Conservation (phyloP, 2,888 invertebrate species). For the Gymnosoma rotundatum region DNA sequence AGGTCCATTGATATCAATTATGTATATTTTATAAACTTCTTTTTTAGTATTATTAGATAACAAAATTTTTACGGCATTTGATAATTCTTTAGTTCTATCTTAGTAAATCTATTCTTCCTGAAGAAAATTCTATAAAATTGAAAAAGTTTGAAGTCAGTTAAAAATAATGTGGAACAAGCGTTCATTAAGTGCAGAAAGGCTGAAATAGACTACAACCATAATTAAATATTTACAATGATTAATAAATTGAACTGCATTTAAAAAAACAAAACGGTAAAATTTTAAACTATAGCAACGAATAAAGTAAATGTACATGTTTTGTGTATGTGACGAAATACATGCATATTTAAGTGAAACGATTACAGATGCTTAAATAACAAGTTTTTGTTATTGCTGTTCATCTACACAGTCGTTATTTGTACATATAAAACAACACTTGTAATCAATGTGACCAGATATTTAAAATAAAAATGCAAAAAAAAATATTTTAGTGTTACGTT, state of each 20-base stretch:
- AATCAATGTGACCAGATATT: neutral
- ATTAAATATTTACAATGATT: conserved; percentile 49
- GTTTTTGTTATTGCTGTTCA: conserved; percentile 49
- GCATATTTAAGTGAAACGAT: conserved; percentile 11
- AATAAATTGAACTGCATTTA: conserved; percentile 45
- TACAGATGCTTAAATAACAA: conserved; percentile 49
- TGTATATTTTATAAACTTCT: too few relatives aligned
- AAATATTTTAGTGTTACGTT: too few relatives aligned
- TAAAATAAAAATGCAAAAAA: neutral
- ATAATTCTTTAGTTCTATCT: too few relatives aligned
- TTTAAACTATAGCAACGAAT: neutral
- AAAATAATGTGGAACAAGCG: neutral
- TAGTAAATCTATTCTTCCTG: too few relatives aligned
- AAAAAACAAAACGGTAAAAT: conserved; percentile 8
- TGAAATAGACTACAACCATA: conserved; percentile 11
- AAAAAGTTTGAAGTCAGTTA: too few relatives aligned
- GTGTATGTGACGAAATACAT: neutral
- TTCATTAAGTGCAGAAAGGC: conserved; percentile 25
- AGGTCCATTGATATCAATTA: too few relatives aligned
- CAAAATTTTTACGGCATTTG: too few relatives aligned
- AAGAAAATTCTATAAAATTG: too few relatives aligned
- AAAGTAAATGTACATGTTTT: neutral
- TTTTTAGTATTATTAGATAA: too few relatives aligned
- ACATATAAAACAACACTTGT: conserved; percentile 37
- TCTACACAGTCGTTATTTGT: conserved; percentile 10